Evolutionary conservation across 2,113 vertebrate species (phyloP), one percentile per base, ranked within the genome.

Genomic region (Pollachius pollachius): DNA sequence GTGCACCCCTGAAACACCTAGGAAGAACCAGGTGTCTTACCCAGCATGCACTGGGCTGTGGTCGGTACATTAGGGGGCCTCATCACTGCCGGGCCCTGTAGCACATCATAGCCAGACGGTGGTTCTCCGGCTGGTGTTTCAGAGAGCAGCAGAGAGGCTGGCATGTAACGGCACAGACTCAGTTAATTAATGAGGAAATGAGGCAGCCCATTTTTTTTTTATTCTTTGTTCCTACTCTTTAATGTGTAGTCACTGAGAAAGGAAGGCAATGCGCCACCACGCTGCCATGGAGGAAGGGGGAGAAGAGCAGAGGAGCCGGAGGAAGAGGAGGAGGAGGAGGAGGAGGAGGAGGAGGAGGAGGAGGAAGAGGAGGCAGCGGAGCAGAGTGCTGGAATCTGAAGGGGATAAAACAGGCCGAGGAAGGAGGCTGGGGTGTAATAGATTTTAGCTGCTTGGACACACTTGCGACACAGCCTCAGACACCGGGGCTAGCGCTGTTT

Each of bases 381-480:
- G 52, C 54, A 74, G 16, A 48, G 30, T 27, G 57, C 52, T 25
- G 61, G n/a, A 41, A 70, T 17, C 30, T 17, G 11, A 37, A 27
- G 52, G 17, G 67, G 69, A 64, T 41, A 52, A 70, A 73, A 65
- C 56, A 37, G 72, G 77, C n/a, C 1, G 72, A 75, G 75, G 76
- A 87, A 4, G 75, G 56, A 56, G 77, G 54, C 79, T 78, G 79
- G 70, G 77, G 79, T 71, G 68, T 89, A 91, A 89, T 82, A 89
- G 82, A 93, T 94, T 91, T 91, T 75, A 91, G 92, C 91, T 91
- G 89, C 90, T 89, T 93, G 89, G 88, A 79, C 86, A 90, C 85
- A 76, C 84, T 92, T 92, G 81, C 90, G 83, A 88, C 93, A 89
- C 82, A 77, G 76, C 77, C 68, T 63, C 87, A 77, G 82, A 48